A percentile compares a stretch with the other conserved stretches of the same genome.
phyloP scores from a whole-genome alignment of 1,140 invertebrate species.

The Bathynomus jamesi region DNA sequence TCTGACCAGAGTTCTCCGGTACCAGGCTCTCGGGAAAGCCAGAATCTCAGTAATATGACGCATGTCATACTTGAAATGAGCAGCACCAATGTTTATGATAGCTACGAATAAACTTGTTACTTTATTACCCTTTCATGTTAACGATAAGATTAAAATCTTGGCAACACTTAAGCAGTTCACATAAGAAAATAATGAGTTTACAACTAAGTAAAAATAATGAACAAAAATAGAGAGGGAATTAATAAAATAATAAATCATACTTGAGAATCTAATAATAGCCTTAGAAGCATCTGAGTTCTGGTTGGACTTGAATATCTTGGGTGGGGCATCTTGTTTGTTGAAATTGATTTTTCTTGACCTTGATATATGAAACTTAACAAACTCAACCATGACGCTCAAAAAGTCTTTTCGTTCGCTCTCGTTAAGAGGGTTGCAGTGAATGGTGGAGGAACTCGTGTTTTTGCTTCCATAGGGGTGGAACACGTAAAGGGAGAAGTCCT shows the following conservation, averaged over 20 bases:
- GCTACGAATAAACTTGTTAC: too few species aligned
- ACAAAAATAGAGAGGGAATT: too few species aligned
- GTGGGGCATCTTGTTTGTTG: not conserved
- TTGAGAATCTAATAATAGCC: slow-evolving; percentile 82
- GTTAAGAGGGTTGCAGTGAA: slow-evolving; percentile 47
- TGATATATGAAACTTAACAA: slow-evolving; percentile 91
- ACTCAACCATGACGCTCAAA: slow-evolving; percentile 90
- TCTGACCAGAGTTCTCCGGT: slow-evolving; percentile 81
- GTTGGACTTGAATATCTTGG: not conserved
- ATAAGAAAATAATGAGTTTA: too few species aligned
- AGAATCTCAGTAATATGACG: slow-evolving; percentile 91
- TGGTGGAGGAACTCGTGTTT: slow-evolving; percentile 19
- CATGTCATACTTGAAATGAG: slow-evolving; percentile 98
- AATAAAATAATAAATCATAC: too few species aligned
- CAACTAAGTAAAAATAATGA: too few species aligned
- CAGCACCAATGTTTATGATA: slow-evolving; percentile 92
- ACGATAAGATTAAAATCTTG: too few species aligned
- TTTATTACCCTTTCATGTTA: too few species aligned
- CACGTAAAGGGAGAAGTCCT: slow-evolving; percentile 94
- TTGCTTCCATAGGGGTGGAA: slow-evolving; percentile 90
- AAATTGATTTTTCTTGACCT: slow-evolving; percentile 75
- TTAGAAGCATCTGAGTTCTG: slow-evolving; percentile 36
- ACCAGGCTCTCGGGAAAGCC: slow-evolving; percentile 97
- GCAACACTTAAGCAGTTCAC: too few species aligned
- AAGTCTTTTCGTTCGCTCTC: slow-evolving; percentile 91